Base-by-base conservation (phyloP, 2,888 invertebrate species). In the Norana najaformis region DNA sequence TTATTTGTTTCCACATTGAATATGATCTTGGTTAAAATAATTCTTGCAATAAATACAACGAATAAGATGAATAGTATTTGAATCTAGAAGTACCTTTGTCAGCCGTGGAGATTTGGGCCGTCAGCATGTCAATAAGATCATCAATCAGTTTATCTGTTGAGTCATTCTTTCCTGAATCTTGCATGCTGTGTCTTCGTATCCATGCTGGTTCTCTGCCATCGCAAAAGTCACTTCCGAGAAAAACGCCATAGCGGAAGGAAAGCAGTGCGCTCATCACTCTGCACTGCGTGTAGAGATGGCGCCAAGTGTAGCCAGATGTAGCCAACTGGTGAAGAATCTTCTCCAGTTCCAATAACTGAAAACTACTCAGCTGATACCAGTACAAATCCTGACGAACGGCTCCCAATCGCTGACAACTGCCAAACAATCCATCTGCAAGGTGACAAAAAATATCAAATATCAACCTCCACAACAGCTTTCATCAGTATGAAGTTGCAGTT, bases 71-170 rank as follows among this genome's bases (percentile, higher is more conserved):
- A 69, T n/a, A 69, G 69, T 69, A n/a, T 69, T 36, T 36, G 4
- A 36, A 5, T 36, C n/a, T 35, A 83, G 20, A 13, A 36, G 5
- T 37, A 85, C 85, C 85, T 85, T 85, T 85, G 37, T 85, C 85
- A 85, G 37, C 37, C 85, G 35, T 35, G 6, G 85, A 85, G 5
- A 85, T 85, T 36, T 85, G 34, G 20, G 85, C 85, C 20, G 20
- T 85, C 85, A 85, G 37, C 85, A 85, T 35, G 37, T 85, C 85
- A 16, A 85, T 85, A 20, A 85, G 85, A 85, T 85, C 85, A 37
- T 85, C 85, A 85, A 85, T 85, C 36, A 85, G 85, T 85, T 85
- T 35, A 85, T 85, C 37, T 35, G 85, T 36, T n/a, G 85, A 85
- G 37, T 37, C 85, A 85, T 36, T 85, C 69, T n/a, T 30, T 69